Evolutionary conservation across 2,888 invertebrate genomes (phyloP).

Genomic region (Eristalis arbustorum): DNA sequence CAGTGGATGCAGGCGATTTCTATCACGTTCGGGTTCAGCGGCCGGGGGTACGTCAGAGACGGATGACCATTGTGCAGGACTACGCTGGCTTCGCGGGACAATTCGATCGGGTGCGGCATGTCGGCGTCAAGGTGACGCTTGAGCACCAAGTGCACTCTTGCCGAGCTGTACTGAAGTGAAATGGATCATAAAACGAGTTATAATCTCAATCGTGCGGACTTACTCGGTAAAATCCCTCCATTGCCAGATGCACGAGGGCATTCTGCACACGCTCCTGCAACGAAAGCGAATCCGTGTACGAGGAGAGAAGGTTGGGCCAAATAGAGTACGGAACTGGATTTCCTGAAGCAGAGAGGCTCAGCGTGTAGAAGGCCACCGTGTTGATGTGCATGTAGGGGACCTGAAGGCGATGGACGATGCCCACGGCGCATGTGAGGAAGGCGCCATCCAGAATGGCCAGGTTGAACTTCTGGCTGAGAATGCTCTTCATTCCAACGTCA

Average conservation of each 20-base stretch:
- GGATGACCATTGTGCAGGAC: conserved; percentile 89
- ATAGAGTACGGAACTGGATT: conserved; percentile 88
- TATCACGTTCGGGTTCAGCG: conserved; percentile 88
- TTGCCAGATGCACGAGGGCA: background rate
- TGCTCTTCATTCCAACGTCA: conserved; percentile 84
- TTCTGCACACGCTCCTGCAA: background rate
- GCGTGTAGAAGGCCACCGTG: conserved; percentile 88
- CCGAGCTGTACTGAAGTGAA: conserved; percentile 63
- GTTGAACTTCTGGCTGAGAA: conserved; percentile 83
- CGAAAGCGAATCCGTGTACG: conserved; percentile 83
- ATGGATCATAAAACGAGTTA: background rate
- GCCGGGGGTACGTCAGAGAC: conserved; percentile 86
- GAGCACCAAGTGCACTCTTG: conserved; percentile 82
- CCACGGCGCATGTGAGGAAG: conserved; percentile 88
- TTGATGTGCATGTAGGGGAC: conserved; percentile 90
- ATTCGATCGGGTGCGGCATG: conserved; percentile 83
- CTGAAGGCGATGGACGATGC: conserved; percentile 85
- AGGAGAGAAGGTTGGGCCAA: conserved; percentile 86
- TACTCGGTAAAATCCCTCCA: background rate
- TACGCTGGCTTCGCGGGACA: conserved; percentile 86
- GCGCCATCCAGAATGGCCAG: conserved; percentile 87
- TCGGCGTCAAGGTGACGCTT: conserved; percentile 83
- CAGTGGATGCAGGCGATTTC: conserved; percentile 91
- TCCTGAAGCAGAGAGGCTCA: conserved; percentile 85
- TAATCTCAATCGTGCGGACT: background rate